These are phyloP conservation scores for Meteorus cinctellus DNA, from an alignment of 2,888 invertebrate genomes.

Conservation along the genomic window DNA sequence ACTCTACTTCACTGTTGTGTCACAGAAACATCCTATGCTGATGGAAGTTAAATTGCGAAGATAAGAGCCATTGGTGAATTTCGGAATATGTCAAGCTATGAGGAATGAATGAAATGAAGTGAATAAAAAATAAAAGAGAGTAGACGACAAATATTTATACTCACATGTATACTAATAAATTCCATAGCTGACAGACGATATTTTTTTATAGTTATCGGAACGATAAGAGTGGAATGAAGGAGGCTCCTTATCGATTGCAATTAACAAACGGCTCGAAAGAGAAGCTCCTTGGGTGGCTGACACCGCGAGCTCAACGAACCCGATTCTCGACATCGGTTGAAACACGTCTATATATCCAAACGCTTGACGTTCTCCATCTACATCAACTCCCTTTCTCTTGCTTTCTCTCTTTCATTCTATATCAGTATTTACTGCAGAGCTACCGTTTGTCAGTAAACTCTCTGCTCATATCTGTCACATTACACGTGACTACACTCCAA, in stretches of 20 bases:
- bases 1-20: too few species aligned
- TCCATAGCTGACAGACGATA: conserved; percentile 29
- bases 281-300: conserved; percentile 39
- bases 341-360: conserved; percentile 12
- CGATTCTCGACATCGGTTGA: conserved; percentile 30
- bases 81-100: background rate
- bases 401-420: background rate
- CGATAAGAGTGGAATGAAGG: conserved; percentile 42
- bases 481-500: conserved; percentile 15
- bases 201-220: conserved; percentile 43
- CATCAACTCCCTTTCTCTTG: conserved; percentile 15
- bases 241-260: conserved; percentile 61
- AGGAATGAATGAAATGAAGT: background rate
- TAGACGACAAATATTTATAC: conserved; percentile 16
- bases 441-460: conserved; percentile 10
- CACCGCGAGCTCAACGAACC: conserved; percentile 37
- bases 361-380: background rate
- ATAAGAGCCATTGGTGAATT: background rate
- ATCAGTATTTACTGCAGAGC: background rate
- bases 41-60: background rate
- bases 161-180: background rate
- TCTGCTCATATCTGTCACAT: conserved; percentile 9
- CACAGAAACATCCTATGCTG: too few species aligned
- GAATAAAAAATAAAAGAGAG: conserved; percentile 3
- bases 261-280: conserved; percentile 60